Evolutionary conservation across 1,140 invertebrate species (phyloP).

Genomic region (Prorops nasuta): DNA sequence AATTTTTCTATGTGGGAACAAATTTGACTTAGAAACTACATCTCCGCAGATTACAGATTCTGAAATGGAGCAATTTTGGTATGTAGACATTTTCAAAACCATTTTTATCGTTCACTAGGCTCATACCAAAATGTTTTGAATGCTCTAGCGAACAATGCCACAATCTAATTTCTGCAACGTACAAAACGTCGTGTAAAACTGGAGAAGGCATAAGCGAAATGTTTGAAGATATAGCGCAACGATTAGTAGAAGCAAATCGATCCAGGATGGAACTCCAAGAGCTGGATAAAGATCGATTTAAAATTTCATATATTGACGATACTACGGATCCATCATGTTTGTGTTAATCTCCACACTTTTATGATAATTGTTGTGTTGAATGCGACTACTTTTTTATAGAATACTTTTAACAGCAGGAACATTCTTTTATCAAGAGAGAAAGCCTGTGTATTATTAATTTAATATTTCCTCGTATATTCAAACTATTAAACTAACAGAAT

Average conservation of each 20-base stretch:
- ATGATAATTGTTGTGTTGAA: background rate
- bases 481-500: too few relatives aligned
- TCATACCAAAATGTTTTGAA: slow-evolving; percentile 8
- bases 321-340: slow-evolving; percentile 64
- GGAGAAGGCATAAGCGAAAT: slow-evolving; percentile 86
- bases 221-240: slow-evolving; percentile 83
- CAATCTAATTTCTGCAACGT: slow-evolving; percentile 82
- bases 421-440: background rate
- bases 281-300: slow-evolving; percentile 75
- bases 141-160: slow-evolving; percentile 83
- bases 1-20: slow-evolving; percentile 91
- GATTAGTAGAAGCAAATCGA: slow-evolving; percentile 73
- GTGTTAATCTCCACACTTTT: too few relatives aligned
- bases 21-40: slow-evolving; percentile 73
- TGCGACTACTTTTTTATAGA: slow-evolving; percentile 1
- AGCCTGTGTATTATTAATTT: too few relatives aligned
- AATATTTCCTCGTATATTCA: too few relatives aligned
- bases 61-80: slow-evolving; percentile 90
- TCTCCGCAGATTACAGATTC: slow-evolving; percentile 78
- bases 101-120: too few relatives aligned
- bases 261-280: slow-evolving; percentile 80
- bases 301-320: slow-evolving; percentile 68
- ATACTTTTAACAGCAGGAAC: too few relatives aligned
- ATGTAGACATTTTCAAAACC: slow-evolving; percentile 20
- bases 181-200: slow-evolving; percentile 89